A percentile compares a stretch with the other conserved stretches of the same genome.
Evolutionary conservation across 2,113 vertebrate genomes (phyloP).

Genomic region (Cottus gobio): DNA sequence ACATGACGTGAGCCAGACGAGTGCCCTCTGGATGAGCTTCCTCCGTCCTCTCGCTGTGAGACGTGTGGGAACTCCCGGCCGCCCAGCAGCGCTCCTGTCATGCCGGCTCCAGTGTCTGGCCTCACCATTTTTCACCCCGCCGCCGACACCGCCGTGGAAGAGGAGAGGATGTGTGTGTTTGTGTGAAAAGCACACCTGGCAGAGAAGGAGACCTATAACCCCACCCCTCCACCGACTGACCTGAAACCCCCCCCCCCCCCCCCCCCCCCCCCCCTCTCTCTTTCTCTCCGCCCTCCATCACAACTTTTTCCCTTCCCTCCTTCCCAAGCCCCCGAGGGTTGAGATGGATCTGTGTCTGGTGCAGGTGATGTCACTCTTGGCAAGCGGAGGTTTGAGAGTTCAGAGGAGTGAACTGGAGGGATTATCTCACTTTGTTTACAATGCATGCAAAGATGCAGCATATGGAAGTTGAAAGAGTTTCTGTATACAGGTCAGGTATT

Average conservation of each 20-base stretch:
- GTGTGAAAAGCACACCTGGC: constrained; percentile 77
- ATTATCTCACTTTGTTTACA: constrained; percentile 50
- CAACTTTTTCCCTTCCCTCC: constrained; percentile 46
- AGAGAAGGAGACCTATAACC: constrained; percentile 61
- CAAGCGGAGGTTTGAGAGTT: constrained; percentile 59
- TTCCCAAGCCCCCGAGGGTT: constrained; percentile 50
- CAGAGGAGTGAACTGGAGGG: constrained; percentile 41
- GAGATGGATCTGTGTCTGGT: constrained; percentile 72
- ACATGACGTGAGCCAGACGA: background rate
- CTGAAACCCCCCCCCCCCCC: constrained; percentile 24
- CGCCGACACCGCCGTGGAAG: constrained; percentile 43
- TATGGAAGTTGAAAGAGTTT: constrained; percentile 23
- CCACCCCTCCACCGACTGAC: constrained; percentile 51
- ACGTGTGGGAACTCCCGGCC: constrained; percentile 65
- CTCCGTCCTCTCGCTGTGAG: constrained; percentile 29
- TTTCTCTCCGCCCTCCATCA: constrained; percentile 49
- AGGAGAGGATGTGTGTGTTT: constrained; percentile 43
- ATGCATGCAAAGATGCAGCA: constrained; percentile 19
- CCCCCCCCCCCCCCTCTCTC: background rate
- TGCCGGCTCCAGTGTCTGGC: constrained; percentile 70
- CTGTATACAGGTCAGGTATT: constrained; percentile 10
- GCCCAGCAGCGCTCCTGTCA: constrained; percentile 58
- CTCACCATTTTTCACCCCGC: constrained; percentile 72
- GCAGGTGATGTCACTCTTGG: constrained; percentile 76
- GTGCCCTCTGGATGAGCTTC: background rate